Evolutionary conservation across 2,888 invertebrate genomes (phyloP), one percentile per base, ranked within the genome.

Genomic region (Melieria crassipennis): DNA sequence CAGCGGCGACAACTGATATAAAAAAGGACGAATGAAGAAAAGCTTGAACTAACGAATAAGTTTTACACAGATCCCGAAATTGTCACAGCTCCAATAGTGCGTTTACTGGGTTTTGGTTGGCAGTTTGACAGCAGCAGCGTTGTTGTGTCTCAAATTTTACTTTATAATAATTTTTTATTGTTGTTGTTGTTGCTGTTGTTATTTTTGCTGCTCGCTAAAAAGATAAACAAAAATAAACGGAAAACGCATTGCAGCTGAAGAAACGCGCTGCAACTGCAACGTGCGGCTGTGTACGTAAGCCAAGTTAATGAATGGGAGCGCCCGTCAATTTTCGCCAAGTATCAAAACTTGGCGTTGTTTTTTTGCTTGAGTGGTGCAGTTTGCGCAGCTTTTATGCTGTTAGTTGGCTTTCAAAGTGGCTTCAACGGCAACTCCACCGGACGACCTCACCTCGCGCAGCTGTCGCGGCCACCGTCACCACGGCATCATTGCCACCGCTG

Each of bases 231-330:
- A 30, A 30, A 30, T 30, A 30, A 30, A 30, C 30, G 30, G 30
- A 30, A 30, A 30, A 30, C 30, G 30, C 30, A 30, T 30, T 30
- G 30, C 30, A 30, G 30, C 30, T 30, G 30, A 30, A 67, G 67
- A 67, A 67, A 67, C 43, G 67, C 50, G 45, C 5, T 13, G 6
- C 11, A 4, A 7, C 6, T 52, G 11, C 13, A 58, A 16, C 10
- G n/a, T 58, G 61, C 42, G 45, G 61, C 61, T 61, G 42, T 71
- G 72, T 75, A 75, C 76, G 75, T 73, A 76, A 75, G 74, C 70
- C 74, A 75, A 76, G 75, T 78, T 78, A 77, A 78, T 79, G 78
- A 77, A 77, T 79, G 77, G 79, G 78, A 77, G 77, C 78, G 78
- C 77, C 77, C 75, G 75, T 76, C 76, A 68, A 69, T 67, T 65